These are phyloP conservation scores for Dromius quadrimaculatus DNA, from an alignment of 2,888 invertebrate genomes.

Conservation along the genomic window DNA sequence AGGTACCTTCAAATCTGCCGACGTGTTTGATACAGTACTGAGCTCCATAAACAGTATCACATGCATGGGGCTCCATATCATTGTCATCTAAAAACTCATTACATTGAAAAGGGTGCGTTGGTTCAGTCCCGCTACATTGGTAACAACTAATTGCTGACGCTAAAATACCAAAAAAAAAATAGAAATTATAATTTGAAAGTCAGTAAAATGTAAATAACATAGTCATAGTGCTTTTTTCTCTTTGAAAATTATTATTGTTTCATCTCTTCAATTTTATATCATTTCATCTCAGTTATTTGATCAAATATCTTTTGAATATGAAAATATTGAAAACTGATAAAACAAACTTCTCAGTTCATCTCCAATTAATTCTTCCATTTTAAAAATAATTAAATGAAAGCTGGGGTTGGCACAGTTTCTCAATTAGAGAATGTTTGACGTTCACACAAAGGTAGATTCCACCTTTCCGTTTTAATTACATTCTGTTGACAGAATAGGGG, in stretches of 20 bases:
- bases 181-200: slow-evolving; percentile 41
- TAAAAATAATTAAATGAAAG: neutral
- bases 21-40: slow-evolving; percentile 93
- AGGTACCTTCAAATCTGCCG: slow-evolving; percentile 87
- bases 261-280: no score
- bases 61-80: slow-evolving; percentile 77
- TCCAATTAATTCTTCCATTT: neutral
- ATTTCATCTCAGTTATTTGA: neutral
- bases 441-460: slow-evolving; percentile 29
- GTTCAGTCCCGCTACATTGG: slow-evolving; percentile 88
- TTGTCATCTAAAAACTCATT: slow-evolving; percentile 79
- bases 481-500: slow-evolving; percentile 31
- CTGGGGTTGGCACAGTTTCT: slow-evolving; percentile 5
- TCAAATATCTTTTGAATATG: no score
- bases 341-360: neutral
- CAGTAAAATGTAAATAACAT: no score
- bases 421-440: slow-evolving; percentile 30
- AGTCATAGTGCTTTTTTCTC: no score
- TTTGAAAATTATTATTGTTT: no score
- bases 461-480: slow-evolving; percentile 32
- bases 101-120: slow-evolving; percentile 83
- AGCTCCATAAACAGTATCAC: slow-evolving; percentile 85
- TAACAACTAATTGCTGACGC: slow-evolving; percentile 83
- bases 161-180: slow-evolving; percentile 65
- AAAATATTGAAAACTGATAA: neutral